phyloP scores from a whole-genome alignment of 2,888 invertebrate species.

The Drosophila lacicola region DNA sequence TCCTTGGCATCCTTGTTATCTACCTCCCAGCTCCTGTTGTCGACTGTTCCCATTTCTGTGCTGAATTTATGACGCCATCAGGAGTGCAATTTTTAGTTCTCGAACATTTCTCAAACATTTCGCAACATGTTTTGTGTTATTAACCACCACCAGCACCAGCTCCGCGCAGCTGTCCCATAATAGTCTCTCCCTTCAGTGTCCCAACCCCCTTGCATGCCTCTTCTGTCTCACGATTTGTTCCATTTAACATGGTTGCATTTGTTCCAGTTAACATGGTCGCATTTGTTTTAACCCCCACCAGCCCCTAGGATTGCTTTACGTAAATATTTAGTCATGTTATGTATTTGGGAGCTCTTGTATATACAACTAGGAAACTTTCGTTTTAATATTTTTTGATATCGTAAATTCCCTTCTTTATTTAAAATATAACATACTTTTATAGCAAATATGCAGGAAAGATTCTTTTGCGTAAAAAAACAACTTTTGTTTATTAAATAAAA shows the following conservation, averaged over 20 bases:
- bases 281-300: conserved; percentile 49
- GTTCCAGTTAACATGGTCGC: conserved; percentile 70
- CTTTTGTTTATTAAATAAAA: too few relatives aligned
- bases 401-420: background rate
- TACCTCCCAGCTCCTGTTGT: conserved; percentile 10
- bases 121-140: conserved; percentile 69
- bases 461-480: too few relatives aligned
- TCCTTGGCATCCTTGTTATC: conserved; percentile 16
- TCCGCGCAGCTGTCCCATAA: conserved; percentile 13
- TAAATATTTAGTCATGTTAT: conserved; percentile 18
- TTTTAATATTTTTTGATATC: background rate
- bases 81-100: conserved; percentile 56
- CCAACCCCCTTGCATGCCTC: conserved; percentile 17
- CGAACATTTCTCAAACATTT: conserved; percentile 58
- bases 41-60: conserved; percentile 36
- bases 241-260: conserved; percentile 43
- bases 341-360: conserved; percentile 4
- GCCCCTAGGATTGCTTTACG: conserved; percentile 47
- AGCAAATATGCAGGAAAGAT: too few relatives aligned
- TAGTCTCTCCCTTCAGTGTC: conserved; percentile 8
- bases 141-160: conserved; percentile 30
- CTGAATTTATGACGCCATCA: conserved; percentile 73
- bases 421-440: too few relatives aligned
- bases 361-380: conserved; percentile 6
- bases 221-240: conserved; percentile 42